Percentiles rank a stretch among this genome's conserved stretches.
These are phyloP conservation scores for Panurus biarmicus DNA, from an alignment of 2,113 vertebrate genomes.

Conservation along the genomic window DNA sequence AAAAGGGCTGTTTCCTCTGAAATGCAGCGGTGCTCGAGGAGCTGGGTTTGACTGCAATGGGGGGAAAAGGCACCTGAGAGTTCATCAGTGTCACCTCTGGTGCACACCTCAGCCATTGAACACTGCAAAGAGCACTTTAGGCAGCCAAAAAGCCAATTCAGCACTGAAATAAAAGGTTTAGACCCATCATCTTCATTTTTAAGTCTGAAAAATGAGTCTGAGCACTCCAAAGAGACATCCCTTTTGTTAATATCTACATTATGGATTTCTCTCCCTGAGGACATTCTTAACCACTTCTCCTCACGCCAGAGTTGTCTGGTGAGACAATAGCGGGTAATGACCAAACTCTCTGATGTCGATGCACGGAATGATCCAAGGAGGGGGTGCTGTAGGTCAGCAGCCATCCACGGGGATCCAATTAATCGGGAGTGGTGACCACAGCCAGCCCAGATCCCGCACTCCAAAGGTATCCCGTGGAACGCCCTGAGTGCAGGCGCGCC, in stretches of 20 bases:
- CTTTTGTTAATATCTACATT: neutral
- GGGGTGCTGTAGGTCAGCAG: fast-evolving
- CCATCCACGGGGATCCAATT: fast-evolving
- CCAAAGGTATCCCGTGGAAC: fast-evolving
- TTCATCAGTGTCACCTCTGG: neutral
- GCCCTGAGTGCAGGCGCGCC: fast-evolving
- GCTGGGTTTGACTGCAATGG: neutral
- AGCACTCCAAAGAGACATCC: neutral
- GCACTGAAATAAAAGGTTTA: neutral
- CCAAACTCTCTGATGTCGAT: fast-evolving
- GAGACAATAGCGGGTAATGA: fast-evolving
- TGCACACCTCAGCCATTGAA: neutral
- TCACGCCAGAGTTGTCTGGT: fast-evolving
- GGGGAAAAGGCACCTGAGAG: neutral
- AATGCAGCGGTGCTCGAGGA: neutral
- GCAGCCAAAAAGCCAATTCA: neutral
- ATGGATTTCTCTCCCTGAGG: neutral
- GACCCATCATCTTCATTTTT: neutral
- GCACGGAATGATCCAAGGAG: fast-evolving
- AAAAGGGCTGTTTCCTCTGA: neutral
- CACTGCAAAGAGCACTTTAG: neutral
- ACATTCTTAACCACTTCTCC: neutral
- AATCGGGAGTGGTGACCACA: fast-evolving
- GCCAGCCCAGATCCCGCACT: fast-evolving
- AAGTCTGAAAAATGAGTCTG: neutral